A percentile compares a stretch with the other conserved stretches of the same genome.
phyloP scores from a whole-genome alignment of 2,113 vertebrate species.

The Sturnira hondurensis region DNA sequence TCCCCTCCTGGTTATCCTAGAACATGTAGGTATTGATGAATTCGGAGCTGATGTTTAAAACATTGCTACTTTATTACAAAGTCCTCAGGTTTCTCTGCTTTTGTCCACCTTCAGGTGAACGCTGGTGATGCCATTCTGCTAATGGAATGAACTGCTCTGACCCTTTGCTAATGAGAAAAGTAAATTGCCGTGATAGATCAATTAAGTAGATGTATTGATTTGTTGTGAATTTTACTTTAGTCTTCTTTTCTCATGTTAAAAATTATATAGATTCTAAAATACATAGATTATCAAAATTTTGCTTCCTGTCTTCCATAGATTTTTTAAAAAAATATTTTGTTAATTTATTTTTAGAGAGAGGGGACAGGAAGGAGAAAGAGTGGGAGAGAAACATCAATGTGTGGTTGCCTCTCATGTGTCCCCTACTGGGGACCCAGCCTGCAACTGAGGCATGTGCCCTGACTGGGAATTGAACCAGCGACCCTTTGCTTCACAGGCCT shows the following conservation, averaged over 20 bases:
- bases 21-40: neutral
- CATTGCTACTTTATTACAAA: neutral
- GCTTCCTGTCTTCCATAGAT: neutral
- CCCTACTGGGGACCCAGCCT: too few species aligned
- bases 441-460: too few species aligned
- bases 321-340: too few species aligned
- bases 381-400: too few species aligned
- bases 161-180: slow-evolving; percentile 40
- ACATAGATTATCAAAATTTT: neutral
- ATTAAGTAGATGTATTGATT: slow-evolving; percentile 47
- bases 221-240: slow-evolving; percentile 45
- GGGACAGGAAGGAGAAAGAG: too few species aligned
- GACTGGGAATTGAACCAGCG: too few species aligned
- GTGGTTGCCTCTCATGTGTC: too few species aligned
- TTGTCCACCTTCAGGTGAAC: neutral
- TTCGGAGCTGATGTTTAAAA: neutral
- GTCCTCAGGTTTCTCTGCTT: neutral
- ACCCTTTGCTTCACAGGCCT: too few species aligned
- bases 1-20: neutral
- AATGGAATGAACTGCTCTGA: neutral
- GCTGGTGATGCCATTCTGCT: neutral
- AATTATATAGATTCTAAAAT: slow-evolving; percentile 10
- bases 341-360: too few species aligned
- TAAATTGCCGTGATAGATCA: slow-evolving; percentile 52
- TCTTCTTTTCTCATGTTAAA: neutral